Evolutionary conservation across 2,113 vertebrate genomes (phyloP), one percentile per base, ranked within the genome.

Genomic region (Cephalopholis sonnerati): DNA sequence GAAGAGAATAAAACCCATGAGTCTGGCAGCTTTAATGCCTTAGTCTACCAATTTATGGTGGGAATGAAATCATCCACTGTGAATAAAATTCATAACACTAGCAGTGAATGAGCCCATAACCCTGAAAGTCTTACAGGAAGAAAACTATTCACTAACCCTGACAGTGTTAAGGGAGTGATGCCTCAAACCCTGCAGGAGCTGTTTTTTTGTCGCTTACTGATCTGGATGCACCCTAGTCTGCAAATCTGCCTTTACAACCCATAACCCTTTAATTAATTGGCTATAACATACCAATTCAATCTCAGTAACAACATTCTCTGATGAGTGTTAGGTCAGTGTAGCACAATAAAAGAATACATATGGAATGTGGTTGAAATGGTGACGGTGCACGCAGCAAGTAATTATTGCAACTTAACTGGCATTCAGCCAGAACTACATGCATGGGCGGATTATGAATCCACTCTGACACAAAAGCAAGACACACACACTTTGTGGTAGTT

Each of bases 11-110:
- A 79, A 83, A 81, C 68, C 64, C 61, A 81, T 10, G 51, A 81
- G 69, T 57, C n/a, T 65, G 51, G 62, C 80, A 81, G 70, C 58
- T 82, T 86, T 66, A 74, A 41, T 61, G 48, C 72, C 18, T 66
- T 29, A 50, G 59, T 78, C 53, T 24, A 74, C 24, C 64, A 10
- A 39, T 73, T 44, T 68, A 75, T 82, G 48, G 50, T 46, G 29
- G 62, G 57, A 86, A 74, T 83, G 12, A 80, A 74, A 69, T 54
- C 44, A 74, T 80, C 59, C 62, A 77, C 67, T 70, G 29, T 32
- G 32, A 72, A 80, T 66, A 53, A 55, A 80, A 79, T 27, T 63
- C 55, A 64, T 16, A 53, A 82, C 48, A 64, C 46, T 3, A 44
- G 66, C 51, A 59, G 44, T 48, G 15, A 73, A 32, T 39, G 16